Evolutionary conservation across 2,888 invertebrate genomes (phyloP), one percentile per base, ranked within the genome.

Genomic region (Crepidodera aurea): DNA sequence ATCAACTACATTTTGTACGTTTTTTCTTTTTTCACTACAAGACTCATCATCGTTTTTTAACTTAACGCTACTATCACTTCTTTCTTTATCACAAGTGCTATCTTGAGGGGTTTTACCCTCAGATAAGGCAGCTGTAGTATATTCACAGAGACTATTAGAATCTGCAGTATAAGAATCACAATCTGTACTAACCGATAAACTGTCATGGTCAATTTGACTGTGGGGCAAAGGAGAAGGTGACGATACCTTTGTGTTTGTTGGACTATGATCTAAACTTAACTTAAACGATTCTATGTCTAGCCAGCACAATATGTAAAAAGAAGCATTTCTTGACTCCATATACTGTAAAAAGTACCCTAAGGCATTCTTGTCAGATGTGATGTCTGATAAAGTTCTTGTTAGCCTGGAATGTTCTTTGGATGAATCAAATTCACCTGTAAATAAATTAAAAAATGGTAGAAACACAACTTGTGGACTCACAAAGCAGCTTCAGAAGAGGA

Each of bases 321-420:
- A 80, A 56, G 87, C 86, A 60, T 88, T 88, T 67, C 87, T 85
- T n/a, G 88, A 84, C 74, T 94, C 93, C 87, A 96, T 87, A 80
- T 88, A 96, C 74, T 94, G 92, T 57, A 93, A 86, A 78, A 96
- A 93, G 80, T 93, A 92, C 46, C 89, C 89, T 19, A 95, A 83
- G 58, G 92, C 92, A 77, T 88, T 88, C 77, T 91, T 91, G 79
- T 94, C 93, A 19, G 85, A 81, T 12, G 96, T 83, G 68, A 93
- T 88, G 74, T 94, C 91, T 62, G 84, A 82, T 62, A 96, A 83
- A 53, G 87, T 89, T 82, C 92, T 88, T 2, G 92, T 90, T 54
- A 95, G 82, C 60, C 88, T 86, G 0, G 90, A 90, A 48, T 68
- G 68, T 61, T 77, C 75, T 13, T 64, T 66, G 2, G 69, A 64